phyloP scores from a whole-genome alignment of 2,797 vertebrate species.

The Chloroceryle amazona region DNA sequence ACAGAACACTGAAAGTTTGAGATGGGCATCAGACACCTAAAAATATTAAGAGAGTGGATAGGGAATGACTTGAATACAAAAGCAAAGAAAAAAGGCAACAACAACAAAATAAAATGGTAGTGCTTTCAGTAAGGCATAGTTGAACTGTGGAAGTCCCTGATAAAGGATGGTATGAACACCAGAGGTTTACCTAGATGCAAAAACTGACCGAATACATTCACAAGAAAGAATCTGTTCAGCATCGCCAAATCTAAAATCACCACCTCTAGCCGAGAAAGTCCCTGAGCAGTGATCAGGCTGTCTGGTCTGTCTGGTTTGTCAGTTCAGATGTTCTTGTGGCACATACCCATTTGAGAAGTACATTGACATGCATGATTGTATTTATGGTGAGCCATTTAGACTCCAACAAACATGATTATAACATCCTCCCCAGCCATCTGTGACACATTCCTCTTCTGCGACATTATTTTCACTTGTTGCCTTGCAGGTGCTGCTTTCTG shows the following conservation, averaged over 20 bases:
- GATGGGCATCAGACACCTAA: not conserved
- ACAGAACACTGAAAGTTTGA: not conserved
- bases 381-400: not conserved
- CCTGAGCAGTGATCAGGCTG: not conserved
- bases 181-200: not conserved
- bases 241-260: not conserved
- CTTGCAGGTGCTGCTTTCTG: conserved; percentile 70
- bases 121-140: not conserved
- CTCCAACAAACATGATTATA: not conserved
- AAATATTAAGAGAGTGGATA: not conserved
- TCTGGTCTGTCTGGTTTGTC: not conserved
- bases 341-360: not conserved
- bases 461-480: conserved; percentile 22
- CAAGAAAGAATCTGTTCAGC: not conserved
- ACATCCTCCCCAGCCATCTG: not conserved
- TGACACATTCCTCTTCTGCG: not conserved
- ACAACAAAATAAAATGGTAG: not conserved
- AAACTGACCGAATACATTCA: not conserved
- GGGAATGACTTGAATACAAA: not conserved
- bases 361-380: not conserved
- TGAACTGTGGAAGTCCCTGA: not conserved
- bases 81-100: not conserved
- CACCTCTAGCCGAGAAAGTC: not conserved
- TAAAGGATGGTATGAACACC: not conserved
- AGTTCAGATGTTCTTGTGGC: not conserved